Evolutionary conservation across 2,888 invertebrate species (phyloP), one percentile per base, ranked within the genome.

Genomic region (Luperina nickerlii): DNA sequence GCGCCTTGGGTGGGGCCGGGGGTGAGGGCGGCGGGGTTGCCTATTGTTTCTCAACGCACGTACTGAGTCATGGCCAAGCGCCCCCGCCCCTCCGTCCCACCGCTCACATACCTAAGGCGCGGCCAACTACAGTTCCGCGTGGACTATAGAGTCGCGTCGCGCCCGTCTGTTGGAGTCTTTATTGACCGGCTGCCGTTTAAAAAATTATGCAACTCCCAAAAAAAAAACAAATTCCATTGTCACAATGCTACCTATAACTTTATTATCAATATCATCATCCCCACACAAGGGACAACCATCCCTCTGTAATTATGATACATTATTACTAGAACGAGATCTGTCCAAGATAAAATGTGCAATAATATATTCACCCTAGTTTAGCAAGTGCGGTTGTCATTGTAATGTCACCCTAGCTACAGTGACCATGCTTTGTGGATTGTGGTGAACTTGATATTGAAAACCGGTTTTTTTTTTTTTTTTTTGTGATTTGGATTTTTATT

Each of bases 361-460:
- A 83, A 87, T 86, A 66, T 86, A 89, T 90, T 79, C 89, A 89
- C 87, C 90, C 90, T 75, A 86, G 65, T 69, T 57, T 78, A 38
- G 24, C 83, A 74, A 77, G 76, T 83, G 76, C 60, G 78, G 27
- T 77, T n/a, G 27, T 54, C 65, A 83, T 76, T 74, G 69, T 76
- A 6, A 51, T 38, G 57, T 74, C 62, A n/a, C 83, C 73, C 73
- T 60, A 42, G 51, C 45, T 70, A 70, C 11, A 57, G 74, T 84
- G 71, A 57, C 87, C 70, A 82, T 32, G 48, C 13, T 74, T 81
- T 70, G 15, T 66, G 63, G 18, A 63, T 71, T 38, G n/a, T n/a
- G n/a, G 45, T n/a, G 38, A 51, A 54, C 27, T 80, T 57, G 11
- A 51, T 85, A 54, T 79, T 71, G 32, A 63, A 51, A 42, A 85